A percentile compares a stretch with the other conserved stretches of the same genome.
phyloP scores from a whole-genome alignment of 2,888 invertebrate genomes.

The Cantharis flavilabris region DNA sequence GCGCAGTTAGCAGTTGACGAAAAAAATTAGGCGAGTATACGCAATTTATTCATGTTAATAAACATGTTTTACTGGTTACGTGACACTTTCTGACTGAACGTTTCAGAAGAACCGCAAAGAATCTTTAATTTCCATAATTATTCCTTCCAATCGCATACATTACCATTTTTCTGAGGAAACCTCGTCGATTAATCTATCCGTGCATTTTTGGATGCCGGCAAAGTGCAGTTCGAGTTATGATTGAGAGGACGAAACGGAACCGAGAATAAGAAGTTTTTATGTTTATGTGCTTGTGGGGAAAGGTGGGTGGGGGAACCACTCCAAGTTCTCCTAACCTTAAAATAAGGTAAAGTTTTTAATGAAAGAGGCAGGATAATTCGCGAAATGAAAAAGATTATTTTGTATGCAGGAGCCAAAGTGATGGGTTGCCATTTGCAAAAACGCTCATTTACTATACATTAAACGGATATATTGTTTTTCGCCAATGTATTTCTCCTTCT shows the following conservation, averaged over 20 bases:
- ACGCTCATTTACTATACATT: slow-evolving; percentile 40
- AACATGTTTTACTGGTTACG: background rate
- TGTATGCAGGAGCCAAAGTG: slow-evolving; percentile 37
- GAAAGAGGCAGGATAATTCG: background rate
- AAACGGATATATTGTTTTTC: slow-evolving; percentile 45
- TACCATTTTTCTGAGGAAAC: background rate
- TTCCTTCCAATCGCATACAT: background rate
- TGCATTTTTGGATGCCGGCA: background rate
- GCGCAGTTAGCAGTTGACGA: background rate
- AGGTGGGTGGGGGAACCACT: background rate
- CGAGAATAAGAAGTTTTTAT: background rate
- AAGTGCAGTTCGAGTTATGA: background rate
- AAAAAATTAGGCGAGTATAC: background rate
- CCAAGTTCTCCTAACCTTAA: background rate
- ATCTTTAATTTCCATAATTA: background rate
- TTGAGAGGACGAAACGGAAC: background rate
- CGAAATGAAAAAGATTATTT: slow-evolving; percentile 28
- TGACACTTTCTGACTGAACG: background rate
- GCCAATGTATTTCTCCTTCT: slow-evolving; percentile 48
- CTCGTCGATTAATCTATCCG: background rate
- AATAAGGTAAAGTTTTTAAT: background rate
- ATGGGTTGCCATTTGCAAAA: slow-evolving; percentile 32
- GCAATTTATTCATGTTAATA: background rate
- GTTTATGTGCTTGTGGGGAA: background rate
- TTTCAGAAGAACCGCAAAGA: background rate